A percentile compares a stretch with the other conserved stretches of the same genome.
These are phyloP conservation scores for Melanostoma mellinum DNA, from an alignment of 2,888 invertebrate genomes.

Conservation along the genomic window DNA sequence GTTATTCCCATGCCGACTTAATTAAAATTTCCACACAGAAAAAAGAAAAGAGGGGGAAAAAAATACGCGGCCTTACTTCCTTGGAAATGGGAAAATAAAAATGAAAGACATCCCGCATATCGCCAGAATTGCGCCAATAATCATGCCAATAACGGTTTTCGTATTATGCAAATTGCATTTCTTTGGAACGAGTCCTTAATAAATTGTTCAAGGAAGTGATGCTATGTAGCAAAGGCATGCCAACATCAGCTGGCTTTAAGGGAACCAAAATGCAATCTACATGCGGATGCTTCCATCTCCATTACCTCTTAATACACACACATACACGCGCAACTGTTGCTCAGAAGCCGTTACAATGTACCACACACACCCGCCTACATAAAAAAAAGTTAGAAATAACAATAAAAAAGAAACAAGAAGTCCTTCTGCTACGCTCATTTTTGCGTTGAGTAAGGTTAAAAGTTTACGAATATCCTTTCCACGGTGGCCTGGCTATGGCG, in stretches of 20 bases:
- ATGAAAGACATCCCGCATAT: slow-evolving; percentile 36
- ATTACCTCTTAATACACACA: slow-evolving; percentile 28
- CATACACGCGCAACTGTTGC: slow-evolving; percentile 56
- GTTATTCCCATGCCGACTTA: slow-evolving; percentile 28
- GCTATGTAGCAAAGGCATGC: slow-evolving; percentile 4
- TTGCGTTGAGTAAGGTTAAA: slow-evolving; percentile 55
- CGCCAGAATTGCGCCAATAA: slow-evolving; percentile 63
- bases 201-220: slow-evolving; percentile 57
- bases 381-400: slow-evolving; percentile 50
- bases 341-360: slow-evolving; percentile 36
- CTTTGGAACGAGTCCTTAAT: slow-evolving; percentile 60
- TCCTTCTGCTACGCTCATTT: slow-evolving; percentile 23
- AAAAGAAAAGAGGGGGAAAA: not conserved
- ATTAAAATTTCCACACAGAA: slow-evolving; percentile 44
- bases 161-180: slow-evolving; percentile 69
- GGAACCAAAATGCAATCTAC: slow-evolving; percentile 66
- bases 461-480: slow-evolving; percentile 57
- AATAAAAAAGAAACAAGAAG: slow-evolving; percentile 61
- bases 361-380: slow-evolving; percentile 12
- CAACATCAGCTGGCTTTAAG: slow-evolving; percentile 53
- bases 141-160: slow-evolving; percentile 70
- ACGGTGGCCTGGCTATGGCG: not conserved
- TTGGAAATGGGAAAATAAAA: not conserved
- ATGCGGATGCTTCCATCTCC: slow-evolving; percentile 51
- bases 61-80: slow-evolving; percentile 17